phyloP scores from a whole-genome alignment of 2,113 vertebrate species.

The Procapra przewalskii region DNA sequence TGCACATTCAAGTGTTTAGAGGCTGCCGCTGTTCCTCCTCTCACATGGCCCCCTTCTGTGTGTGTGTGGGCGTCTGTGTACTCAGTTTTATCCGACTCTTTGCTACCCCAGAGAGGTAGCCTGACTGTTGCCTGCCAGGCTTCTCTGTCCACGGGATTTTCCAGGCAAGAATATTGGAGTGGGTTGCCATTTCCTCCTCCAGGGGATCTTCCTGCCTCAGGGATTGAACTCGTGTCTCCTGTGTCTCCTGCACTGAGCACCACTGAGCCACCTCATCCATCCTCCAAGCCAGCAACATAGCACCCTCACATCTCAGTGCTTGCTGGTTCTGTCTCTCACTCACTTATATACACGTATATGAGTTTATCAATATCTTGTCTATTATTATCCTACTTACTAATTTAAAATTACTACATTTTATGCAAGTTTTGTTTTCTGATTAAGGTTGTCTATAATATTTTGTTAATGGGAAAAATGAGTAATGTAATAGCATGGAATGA shows the following conservation, averaged over 20 bases:
- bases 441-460: background rate
- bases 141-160: background rate
- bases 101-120: background rate
- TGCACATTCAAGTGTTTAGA: background rate
- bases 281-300: background rate
- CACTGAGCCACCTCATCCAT: background rate
- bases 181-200: background rate
- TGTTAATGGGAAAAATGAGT: slow-evolving; percentile 24
- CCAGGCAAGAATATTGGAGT: background rate
- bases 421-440: background rate
- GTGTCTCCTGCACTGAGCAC: background rate
- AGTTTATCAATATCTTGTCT: background rate
- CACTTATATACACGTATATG: background rate
- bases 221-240: background rate
- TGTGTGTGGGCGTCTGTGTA: background rate
- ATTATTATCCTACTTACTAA: background rate
- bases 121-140: background rate
- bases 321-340: background rate
- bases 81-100: background rate
- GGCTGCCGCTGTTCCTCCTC: background rate
- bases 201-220: background rate
- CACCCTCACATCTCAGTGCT: background rate
- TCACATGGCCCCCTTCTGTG: background rate
- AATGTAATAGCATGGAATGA: slow-evolving; percentile 23
- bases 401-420: background rate